These are phyloP conservation scores for Ramphastos sulfuratus DNA, from an alignment of 2,113 vertebrate species.

Conservation along the genomic window DNA sequence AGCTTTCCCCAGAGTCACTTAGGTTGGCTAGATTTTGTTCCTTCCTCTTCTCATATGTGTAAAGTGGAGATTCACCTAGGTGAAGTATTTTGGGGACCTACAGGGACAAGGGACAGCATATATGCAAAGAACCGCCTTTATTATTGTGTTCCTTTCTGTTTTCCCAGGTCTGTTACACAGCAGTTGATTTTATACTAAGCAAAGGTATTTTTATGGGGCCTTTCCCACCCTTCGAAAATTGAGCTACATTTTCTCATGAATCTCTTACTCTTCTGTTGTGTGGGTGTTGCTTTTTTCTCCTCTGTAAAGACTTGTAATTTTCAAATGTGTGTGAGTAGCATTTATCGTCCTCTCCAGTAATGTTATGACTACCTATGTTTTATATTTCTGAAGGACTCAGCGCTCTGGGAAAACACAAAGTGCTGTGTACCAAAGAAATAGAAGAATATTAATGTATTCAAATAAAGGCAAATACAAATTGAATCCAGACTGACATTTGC, in stretches of 20 bases:
- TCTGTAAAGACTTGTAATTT: conserved; percentile 9
- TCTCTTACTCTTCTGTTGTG: neutral
- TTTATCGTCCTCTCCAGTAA: neutral
- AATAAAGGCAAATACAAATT: conserved; percentile 7
- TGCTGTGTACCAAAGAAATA: neutral
- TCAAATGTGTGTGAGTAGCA: neutral
- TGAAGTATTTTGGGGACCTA: neutral
- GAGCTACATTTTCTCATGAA: neutral
- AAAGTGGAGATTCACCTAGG: neutral
- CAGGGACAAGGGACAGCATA: neutral
- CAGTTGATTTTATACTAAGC: neutral
- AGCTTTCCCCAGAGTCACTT: neutral
- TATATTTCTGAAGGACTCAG: neutral
- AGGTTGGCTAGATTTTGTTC: neutral
- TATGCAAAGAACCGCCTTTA: neutral
- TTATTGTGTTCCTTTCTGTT: neutral
- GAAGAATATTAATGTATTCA: neutral
- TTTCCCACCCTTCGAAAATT: neutral
- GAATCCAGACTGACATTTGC: neutral
- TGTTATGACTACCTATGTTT: neutral
- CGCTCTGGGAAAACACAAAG: neutral
- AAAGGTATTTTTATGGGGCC: neutral
- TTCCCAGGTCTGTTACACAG: neutral
- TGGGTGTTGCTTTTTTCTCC: neutral
- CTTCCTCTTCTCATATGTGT: rapidly evolving